Evolutionary conservation across 2,113 vertebrate species (phyloP).

Genomic region (Tachysurus fulvidraco): DNA sequence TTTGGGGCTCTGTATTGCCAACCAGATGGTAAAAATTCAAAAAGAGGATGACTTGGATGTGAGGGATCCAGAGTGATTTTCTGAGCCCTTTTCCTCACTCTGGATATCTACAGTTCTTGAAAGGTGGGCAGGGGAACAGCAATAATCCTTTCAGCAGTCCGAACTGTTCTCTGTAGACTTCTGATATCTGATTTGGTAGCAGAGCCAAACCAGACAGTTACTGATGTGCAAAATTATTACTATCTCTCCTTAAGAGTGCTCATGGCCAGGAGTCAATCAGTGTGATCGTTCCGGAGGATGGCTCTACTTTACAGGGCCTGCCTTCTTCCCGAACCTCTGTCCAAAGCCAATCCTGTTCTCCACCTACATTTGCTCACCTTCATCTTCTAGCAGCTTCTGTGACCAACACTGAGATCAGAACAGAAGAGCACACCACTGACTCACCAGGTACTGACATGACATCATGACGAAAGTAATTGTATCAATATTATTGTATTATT

Average conservation of each 20-base stretch:
- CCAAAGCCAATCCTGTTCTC: slow-evolving; percentile 49
- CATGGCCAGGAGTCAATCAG: slow-evolving; percentile 72
- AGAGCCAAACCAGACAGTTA: no score
- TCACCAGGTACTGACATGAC: slow-evolving; percentile 54
- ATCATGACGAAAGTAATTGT: background rate
- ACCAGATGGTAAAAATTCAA: no score
- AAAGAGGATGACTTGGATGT: no score
- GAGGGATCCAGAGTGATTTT: no score
- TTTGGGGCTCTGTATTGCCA: no score
- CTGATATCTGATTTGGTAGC: no score
- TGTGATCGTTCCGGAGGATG: slow-evolving; percentile 80
- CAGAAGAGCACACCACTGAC: slow-evolving; percentile 23
- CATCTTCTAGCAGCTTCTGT: slow-evolving; percentile 70
- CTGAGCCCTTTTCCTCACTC: no score
- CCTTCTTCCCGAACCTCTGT: slow-evolving; percentile 39
- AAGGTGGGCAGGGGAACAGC: no score
- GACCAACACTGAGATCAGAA: slow-evolving; percentile 17
- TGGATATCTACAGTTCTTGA: no score
- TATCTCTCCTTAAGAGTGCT: slow-evolving; percentile 57
- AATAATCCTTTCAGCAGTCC: no score
- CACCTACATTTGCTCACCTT: slow-evolving; percentile 70
- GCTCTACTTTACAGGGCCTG: slow-evolving; percentile 64
- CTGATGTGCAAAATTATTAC: background rate
- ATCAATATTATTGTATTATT: background rate
- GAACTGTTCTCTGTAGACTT: no score